These are phyloP conservation scores for Caenorhabditis sp. DNA, from an alignment of 2,888 invertebrate genomes.

Conservation along the genomic window DNA sequence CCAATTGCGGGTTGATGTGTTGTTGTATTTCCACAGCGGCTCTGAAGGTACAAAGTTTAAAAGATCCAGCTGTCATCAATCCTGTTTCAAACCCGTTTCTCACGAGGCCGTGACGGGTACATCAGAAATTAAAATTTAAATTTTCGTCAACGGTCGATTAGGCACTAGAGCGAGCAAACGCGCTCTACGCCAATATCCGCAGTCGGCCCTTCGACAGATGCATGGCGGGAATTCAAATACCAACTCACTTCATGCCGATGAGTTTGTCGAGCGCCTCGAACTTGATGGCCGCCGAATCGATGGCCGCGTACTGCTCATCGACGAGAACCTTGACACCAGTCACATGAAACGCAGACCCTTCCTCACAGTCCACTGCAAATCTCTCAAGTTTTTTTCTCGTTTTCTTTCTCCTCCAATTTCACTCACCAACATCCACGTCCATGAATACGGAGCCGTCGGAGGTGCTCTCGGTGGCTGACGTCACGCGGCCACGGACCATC, in stretches of 20 bases:
- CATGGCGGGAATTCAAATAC: background rate
- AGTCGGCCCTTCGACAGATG: too few relatives aligned
- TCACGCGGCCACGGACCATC: constrained; percentile 42
- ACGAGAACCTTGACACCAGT: constrained; percentile 48
- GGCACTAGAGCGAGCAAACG: too few relatives aligned
- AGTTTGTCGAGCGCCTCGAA: constrained; percentile 43
- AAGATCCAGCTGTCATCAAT: background rate
- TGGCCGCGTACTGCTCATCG: constrained; percentile 40
- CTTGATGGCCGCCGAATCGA: constrained; percentile 48
- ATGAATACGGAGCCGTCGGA: constrained; percentile 28
- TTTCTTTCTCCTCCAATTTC: too few relatives aligned
- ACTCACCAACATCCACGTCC: constrained; percentile 56
- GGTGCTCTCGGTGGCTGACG: constrained; percentile 16
- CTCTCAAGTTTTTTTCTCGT: too few relatives aligned
- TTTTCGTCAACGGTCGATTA: too few relatives aligned
- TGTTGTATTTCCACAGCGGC: constrained; percentile 56
- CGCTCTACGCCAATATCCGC: too few relatives aligned
- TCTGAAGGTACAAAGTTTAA: constrained; percentile 17
- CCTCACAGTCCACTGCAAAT: constrained; percentile 53
- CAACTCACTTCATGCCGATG: constrained; percentile 57
- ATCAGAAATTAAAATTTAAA: too few relatives aligned
- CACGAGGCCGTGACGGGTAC: too few relatives aligned
- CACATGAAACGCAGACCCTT: constrained; percentile 57
- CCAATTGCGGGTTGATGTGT: constrained; percentile 41
- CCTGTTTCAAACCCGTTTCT: background rate